Conservation (phyloP, 1,140 invertebrate species). For the Drosophila nasuta region DNA sequence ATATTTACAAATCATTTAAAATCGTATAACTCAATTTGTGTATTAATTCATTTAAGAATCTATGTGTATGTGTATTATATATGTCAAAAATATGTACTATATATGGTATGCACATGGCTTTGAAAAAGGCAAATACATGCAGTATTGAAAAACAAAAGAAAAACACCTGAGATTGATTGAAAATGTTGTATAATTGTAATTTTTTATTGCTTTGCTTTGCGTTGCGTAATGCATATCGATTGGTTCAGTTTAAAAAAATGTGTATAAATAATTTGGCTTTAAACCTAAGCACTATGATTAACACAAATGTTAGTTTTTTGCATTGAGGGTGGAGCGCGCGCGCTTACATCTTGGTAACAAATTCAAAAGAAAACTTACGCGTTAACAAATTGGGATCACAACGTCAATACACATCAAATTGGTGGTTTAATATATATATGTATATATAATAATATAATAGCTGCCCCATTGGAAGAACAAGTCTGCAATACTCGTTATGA, state of each 20-base stretch:
- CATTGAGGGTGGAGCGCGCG: constrained; percentile 36
- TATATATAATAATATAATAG: constrained; percentile 14
- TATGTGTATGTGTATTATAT: constrained; percentile 57
- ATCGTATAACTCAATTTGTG: constrained; percentile 43
- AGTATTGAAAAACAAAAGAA: constrained; percentile 36
- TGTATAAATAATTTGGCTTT: constrained; percentile 75
- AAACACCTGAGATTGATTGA: constrained; percentile 9
- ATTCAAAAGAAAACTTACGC: constrained; percentile 47
- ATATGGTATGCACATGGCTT: constrained; percentile 38
- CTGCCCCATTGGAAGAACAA: constrained; percentile 49
- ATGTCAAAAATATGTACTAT: constrained; percentile 15
- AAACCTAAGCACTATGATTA: constrained; percentile 69
- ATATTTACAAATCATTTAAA: constrained; percentile 46
- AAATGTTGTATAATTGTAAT: constrained; percentile 33
- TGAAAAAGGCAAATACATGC: constrained; percentile 50
- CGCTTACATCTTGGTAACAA: constrained; percentile 55
- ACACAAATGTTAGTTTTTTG: constrained; percentile 46
- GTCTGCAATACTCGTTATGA: constrained; percentile 28
- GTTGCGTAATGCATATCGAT: constrained; percentile 57
- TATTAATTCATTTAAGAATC: constrained; percentile 53
- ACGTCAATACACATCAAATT: constrained; percentile 38
- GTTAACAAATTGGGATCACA: constrained; percentile 45
- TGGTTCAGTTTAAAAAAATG: constrained; percentile 53
- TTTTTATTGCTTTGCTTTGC: constrained; percentile 63
- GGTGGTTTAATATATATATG: constrained; percentile 31